Conservation (phyloP, 2,113 vertebrate genomes). For the Nothoprocta pentlandii region DNA sequence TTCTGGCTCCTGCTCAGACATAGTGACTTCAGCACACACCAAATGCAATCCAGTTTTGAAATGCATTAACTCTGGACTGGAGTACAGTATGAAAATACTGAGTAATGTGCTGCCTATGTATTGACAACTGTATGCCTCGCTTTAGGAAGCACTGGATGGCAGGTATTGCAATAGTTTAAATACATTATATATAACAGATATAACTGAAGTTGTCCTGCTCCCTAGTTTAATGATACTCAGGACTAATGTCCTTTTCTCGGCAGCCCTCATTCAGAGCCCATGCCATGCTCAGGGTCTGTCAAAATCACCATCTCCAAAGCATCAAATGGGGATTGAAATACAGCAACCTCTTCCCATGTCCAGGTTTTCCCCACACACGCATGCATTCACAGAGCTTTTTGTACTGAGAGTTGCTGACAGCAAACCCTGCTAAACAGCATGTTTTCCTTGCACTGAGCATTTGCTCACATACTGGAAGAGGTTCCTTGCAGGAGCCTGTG, state of each 20-base stretch:
- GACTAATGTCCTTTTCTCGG: background rate
- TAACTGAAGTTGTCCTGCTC: background rate
- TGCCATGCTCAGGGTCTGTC: background rate
- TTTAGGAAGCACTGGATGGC: background rate
- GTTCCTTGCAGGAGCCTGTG: background rate
- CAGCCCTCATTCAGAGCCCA: background rate
- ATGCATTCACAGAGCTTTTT: background rate
- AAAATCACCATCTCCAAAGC: background rate
- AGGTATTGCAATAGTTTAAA: background rate
- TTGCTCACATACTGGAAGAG: background rate
- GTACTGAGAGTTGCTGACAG: background rate
- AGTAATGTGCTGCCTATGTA: background rate
- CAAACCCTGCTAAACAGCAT: background rate
- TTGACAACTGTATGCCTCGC: background rate
- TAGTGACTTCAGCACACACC: background rate
- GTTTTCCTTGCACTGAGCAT: background rate
- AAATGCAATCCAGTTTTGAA: background rate
- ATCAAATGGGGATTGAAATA: background rate
- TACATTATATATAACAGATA: no score
- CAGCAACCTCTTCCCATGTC: background rate
- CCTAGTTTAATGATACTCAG: background rate
- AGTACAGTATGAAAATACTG: background rate
- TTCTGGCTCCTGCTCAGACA: background rate
- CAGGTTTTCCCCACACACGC: rapidly evolving
- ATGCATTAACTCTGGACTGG: background rate